These are phyloP conservation scores for Eremophila alpestris DNA, from an alignment of 2,797 vertebrate genomes.

Conservation along the genomic window DNA sequence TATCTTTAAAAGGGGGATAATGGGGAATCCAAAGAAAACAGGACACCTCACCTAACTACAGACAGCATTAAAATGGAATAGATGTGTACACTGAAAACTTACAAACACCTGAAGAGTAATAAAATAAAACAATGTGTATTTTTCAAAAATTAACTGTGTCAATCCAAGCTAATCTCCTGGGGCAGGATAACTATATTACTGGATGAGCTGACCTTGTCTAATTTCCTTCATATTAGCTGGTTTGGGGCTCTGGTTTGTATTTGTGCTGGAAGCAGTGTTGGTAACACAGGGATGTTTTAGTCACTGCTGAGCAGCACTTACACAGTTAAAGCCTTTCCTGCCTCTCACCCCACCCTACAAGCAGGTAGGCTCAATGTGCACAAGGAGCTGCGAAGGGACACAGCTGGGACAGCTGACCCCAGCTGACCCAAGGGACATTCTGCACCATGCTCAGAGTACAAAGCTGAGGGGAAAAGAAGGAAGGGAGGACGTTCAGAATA, in stretches of 20 bases:
- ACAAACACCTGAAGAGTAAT: background rate
- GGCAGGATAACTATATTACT: background rate
- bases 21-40: background rate
- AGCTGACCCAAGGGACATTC: background rate
- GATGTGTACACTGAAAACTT: background rate
- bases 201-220: background rate
- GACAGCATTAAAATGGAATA: background rate
- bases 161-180: background rate
- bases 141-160: background rate
- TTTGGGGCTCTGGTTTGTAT: background rate
- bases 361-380: background rate
- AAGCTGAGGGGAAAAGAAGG: background rate
- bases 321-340: background rate
- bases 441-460: accelerated
- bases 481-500: background rate
- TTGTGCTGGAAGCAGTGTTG: background rate
- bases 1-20: background rate
- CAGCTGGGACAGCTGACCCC: background rate
- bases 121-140: background rate
- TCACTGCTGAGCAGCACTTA: background rate
- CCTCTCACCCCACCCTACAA: background rate
- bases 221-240: background rate
- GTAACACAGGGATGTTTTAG: background rate
- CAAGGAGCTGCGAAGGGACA: background rate
- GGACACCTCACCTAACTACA: background rate